Evolutionary conservation across 2,113 vertebrate genomes (phyloP).

Genomic region (Nycticryphes semicollaris): DNA sequence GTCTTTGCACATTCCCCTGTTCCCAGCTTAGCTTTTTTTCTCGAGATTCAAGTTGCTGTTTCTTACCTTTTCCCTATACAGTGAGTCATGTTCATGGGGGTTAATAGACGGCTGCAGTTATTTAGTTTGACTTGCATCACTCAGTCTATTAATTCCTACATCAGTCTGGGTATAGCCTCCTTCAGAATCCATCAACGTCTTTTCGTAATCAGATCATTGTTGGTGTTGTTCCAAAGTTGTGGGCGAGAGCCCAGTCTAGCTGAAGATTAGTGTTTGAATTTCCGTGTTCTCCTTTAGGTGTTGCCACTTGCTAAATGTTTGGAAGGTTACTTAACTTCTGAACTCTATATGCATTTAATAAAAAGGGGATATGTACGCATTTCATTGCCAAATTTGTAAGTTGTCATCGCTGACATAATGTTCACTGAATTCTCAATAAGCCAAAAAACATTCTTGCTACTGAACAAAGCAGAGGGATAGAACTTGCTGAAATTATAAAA

Average conservation of each 20-base stretch:
- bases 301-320: neutral
- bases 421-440: neutral
- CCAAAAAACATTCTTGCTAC: neutral
- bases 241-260: neutral
- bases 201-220: neutral
- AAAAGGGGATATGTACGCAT: neutral
- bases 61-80: neutral
- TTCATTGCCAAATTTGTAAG: neutral
- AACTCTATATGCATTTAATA: neutral
- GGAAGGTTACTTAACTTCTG: neutral
- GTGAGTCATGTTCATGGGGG: neutral
- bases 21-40: neutral
- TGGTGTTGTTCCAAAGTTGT: neutral
- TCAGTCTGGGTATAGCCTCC: neutral
- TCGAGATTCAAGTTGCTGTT: neutral
- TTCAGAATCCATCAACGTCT: neutral
- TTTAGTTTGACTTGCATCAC: constrained; percentile 20
- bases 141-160: neutral
- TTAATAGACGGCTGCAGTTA: neutral
- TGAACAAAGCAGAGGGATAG: neutral
- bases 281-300: neutral
- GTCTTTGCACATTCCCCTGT: neutral
- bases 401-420: neutral
- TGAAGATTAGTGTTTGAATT: neutral
- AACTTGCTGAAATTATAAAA: neutral